Evolutionary conservation across 2,113 vertebrate genomes (phyloP), one percentile per base, ranked within the genome.

Genomic region (Melanotaenia duboulayi): DNA sequence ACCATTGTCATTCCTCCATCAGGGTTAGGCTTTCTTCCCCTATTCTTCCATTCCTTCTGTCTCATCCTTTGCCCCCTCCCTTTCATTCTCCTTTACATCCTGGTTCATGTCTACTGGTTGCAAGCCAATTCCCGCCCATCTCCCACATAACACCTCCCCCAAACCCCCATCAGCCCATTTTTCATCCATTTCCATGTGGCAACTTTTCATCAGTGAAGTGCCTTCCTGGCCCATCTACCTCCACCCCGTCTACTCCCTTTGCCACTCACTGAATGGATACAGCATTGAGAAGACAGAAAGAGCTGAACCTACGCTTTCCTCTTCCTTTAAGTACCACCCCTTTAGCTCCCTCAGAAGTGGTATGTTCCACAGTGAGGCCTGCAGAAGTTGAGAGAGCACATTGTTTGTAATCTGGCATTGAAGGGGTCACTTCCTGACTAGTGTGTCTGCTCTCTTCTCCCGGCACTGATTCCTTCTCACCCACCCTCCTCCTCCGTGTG

Each of bases 371-470:
- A 80, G 76, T 44, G 22, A 82, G 81, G 85, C 87, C 81, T 86
- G 80, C 86, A 92, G 89, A 89, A 93, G 71, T 92, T 95, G 89
- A 94, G 93, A 94, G 91, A 93, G 80, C 87, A 93, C 93, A 93
- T 96, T 95, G 93, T 96, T 94, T 92, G 86, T 93, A 89, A 92
- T 92, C 89, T 87, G 90, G 86, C 90, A 85, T 92, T 56, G n/a
- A 89, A 91, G 89, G 92, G 93, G 92, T 95, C 91, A 95, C 91
- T 96, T 96, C 95, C 95, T 95, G 85, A 92, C 85, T 95, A 92
- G 90, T 93, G 90, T 92, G 91, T 93, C 25, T 11, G 87, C 85
- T 76, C 65, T 37, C 87, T 64, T 72, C 87, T 85, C 81, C 73
- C 84, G 57, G 54, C 82, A 78, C 83, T 77, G 59, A 55, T 81